Conservation (phyloP, 1,140 invertebrate species). For the Lepidurus arcticus region DNA sequence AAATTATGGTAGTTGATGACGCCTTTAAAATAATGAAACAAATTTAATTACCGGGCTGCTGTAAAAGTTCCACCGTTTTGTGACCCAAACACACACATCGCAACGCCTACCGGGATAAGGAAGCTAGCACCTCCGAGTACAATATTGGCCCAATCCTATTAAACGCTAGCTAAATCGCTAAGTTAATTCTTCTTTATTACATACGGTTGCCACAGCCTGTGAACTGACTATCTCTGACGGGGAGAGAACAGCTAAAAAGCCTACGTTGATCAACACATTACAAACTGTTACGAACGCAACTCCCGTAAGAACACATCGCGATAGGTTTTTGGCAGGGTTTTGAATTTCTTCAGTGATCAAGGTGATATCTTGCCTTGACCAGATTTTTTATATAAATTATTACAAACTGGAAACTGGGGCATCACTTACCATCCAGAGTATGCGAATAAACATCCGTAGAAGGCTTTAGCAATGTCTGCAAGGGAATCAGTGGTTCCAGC, state of each 20-base stretch:
- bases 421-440: slow-evolving; percentile 48
- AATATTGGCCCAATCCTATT: slow-evolving; percentile 55
- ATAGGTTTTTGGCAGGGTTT: slow-evolving; percentile 60
- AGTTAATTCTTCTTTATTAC: slow-evolving; percentile 38
- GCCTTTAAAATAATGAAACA: neutral
- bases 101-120: slow-evolving; percentile 64
- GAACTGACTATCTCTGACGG: slow-evolving; percentile 52
- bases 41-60: slow-evolving; percentile 54
- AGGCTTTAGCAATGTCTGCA: slow-evolving; percentile 48
- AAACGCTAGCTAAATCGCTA: neutral
- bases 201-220: slow-evolving; percentile 58
- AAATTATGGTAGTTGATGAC: neutral
- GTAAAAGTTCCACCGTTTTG: slow-evolving; percentile 67
- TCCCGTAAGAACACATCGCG: slow-evolving; percentile 56
- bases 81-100: slow-evolving; percentile 67
- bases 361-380: slow-evolving; percentile 54
- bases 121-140: slow-evolving; percentile 56
- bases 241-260: slow-evolving; percentile 58
- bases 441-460: slow-evolving; percentile 51
- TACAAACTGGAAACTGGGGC: neutral
- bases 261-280: slow-evolving; percentile 57
- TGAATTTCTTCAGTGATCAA: slow-evolving; percentile 63
- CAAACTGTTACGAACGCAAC: slow-evolving; percentile 54
- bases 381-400: slow-evolving; percentile 8
- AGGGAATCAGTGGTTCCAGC: slow-evolving; percentile 42